phyloP scores from a whole-genome alignment of 2,888 invertebrate genomes.

The Galerucella pusilla region DNA sequence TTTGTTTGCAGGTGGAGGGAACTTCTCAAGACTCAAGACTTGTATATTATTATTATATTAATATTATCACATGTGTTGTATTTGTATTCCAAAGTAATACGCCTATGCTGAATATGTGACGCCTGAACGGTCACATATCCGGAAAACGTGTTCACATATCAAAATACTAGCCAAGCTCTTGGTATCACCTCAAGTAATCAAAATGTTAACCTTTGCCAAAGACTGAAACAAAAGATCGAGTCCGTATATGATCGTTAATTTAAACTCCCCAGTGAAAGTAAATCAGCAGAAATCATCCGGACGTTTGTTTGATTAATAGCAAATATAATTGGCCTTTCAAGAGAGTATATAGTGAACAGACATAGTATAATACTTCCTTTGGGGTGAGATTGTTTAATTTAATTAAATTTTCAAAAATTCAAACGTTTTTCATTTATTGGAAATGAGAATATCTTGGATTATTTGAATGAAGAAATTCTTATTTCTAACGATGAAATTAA shows the following conservation, averaged over 20 bases:
- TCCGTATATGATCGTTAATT: constrained; percentile 36
- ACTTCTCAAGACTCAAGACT: no score
- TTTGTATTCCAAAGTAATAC: constrained; percentile 2
- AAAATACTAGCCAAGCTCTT: constrained; percentile 29
- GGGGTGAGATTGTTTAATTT: constrained; percentile 9
- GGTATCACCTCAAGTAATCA: constrained; percentile 34
- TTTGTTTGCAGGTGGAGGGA: neutral
- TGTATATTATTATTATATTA: neutral
- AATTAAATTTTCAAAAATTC: neutral
- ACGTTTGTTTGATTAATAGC: constrained; percentile 39
- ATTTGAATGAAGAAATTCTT: no score
- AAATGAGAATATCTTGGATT: no score
- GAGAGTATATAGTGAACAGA: constrained; percentile 19
- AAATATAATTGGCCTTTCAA: constrained; percentile 40
- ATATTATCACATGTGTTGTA: neutral
- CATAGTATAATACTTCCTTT: constrained; percentile 17
- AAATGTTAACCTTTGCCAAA: constrained; percentile 34
- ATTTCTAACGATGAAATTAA: neutral
- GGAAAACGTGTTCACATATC: constrained; percentile 32
- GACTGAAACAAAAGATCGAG: constrained; percentile 23
- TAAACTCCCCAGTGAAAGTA: constrained; percentile 35
- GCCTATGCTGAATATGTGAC: constrained; percentile 26
- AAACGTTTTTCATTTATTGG: no score
- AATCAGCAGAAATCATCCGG: constrained; percentile 43
- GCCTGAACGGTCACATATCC: constrained; percentile 35